Evolutionary conservation across 2,888 invertebrate genomes (phyloP).

Genomic region (Melipona beecheii): DNA sequence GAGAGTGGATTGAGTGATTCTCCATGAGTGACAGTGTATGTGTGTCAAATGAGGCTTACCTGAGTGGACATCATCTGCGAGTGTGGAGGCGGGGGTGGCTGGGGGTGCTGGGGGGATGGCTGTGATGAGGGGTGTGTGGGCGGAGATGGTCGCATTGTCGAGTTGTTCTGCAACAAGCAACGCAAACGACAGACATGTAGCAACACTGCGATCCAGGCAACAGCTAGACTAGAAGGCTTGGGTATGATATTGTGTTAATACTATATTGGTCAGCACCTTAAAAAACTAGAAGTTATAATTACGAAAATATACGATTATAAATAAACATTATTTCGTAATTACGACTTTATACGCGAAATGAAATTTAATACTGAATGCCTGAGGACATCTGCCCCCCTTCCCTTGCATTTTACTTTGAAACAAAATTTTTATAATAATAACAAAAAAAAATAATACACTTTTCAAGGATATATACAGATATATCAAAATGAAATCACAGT

Average conservation of each 20-base stretch:
- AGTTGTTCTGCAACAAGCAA: slow-evolving; percentile 88
- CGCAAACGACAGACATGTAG: slow-evolving; percentile 84
- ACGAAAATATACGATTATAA: slow-evolving; percentile 48
- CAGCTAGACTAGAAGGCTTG: slow-evolving; percentile 81
- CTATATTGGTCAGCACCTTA: slow-evolving; percentile 65
- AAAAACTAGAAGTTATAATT: slow-evolving; percentile 65
- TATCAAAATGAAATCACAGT: slow-evolving; percentile 47
- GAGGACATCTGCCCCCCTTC: neutral
- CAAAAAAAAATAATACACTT: neutral
- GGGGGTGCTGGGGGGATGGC: slow-evolving; percentile 93
- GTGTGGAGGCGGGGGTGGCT: slow-evolving; percentile 91
- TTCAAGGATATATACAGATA: neutral
- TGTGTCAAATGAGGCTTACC: slow-evolving; percentile 84
- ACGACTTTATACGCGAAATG: slow-evolving; percentile 48
- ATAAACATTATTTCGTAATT: slow-evolving; percentile 51
- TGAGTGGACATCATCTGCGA: slow-evolving; percentile 93
- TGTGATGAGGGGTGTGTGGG: slow-evolving; percentile 95
- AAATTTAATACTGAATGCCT: slow-evolving; percentile 30
- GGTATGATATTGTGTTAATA: slow-evolving; percentile 72
- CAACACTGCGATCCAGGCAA: slow-evolving; percentile 84
- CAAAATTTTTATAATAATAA: slow-evolving; percentile 12
- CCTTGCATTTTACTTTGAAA: slow-evolving; percentile 38
- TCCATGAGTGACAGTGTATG: slow-evolving; percentile 75
- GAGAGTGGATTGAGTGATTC: slow-evolving; percentile 77
- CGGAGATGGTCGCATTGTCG: slow-evolving; percentile 92